Evolutionary conservation across 2,797 vertebrate species (phyloP).

Genomic region (Carcharodon carcharias): DNA sequence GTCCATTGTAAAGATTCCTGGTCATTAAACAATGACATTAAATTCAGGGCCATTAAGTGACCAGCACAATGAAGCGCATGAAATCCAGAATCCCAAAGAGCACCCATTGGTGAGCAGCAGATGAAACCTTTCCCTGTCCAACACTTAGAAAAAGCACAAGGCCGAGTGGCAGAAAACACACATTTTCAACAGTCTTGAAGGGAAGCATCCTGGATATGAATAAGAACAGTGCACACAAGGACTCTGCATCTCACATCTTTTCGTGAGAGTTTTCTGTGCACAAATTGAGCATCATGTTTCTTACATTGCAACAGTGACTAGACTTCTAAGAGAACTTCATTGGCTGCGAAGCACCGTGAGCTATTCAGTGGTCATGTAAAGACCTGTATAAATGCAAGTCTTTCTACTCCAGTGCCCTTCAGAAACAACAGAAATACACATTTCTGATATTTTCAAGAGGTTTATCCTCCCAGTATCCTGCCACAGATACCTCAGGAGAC

Average conservation of each 20-base stretch:
- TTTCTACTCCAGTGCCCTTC: no score
- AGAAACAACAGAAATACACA: no score
- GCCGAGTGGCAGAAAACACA: background rate
- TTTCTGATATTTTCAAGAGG: no score
- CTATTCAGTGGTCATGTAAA: no score
- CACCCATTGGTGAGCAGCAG: background rate
- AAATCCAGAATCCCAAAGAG: background rate
- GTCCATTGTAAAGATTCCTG: background rate
- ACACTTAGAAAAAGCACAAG: background rate
- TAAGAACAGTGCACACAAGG: background rate
- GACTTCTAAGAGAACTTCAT: no score
- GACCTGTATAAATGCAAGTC: no score
- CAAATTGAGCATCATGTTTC: no score
- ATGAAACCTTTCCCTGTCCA: background rate
- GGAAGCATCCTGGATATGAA: background rate
- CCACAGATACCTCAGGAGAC: no score
- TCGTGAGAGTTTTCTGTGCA: background rate
- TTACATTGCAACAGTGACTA: no score
- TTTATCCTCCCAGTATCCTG: background rate
- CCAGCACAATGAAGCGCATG: background rate
- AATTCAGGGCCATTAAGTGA: background rate
- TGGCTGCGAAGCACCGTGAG: no score
- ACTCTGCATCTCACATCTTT: background rate
- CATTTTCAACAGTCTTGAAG: background rate
- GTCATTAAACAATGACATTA: background rate